Evolutionary conservation across 2,113 vertebrate genomes (phyloP), one percentile per base, ranked within the genome.

Genomic region (Nasalis larvatus): DNA sequence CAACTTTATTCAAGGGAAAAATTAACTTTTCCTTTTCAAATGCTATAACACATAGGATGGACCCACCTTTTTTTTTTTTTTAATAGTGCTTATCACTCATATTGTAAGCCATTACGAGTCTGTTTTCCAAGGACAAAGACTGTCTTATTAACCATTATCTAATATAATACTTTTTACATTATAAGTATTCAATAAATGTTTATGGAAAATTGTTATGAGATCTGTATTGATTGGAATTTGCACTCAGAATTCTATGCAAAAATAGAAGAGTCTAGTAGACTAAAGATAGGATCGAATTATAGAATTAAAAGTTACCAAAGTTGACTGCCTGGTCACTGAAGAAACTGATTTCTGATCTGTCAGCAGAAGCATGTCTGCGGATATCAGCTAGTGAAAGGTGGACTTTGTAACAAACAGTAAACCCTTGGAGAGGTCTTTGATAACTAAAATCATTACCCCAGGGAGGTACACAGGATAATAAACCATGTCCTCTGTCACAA

Each of bases 291-390:
- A 94, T 91, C 20, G 52, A 96, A 88, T n/a, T 89, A 7, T 54
- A 83, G 89, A 91, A 95, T 93, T 85, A n/a, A 77, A 95, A 93
- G 42, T 91, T 94, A 10, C 52, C 47, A 56, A 94, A 97, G 40
- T 10, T 74, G 86, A 88, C 16, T 86, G 56, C 52, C 81, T 97
- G 42, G 37, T 77, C 66, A 60, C 8, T 74, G 40, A 94, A 95
- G 80, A 95, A 94, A 95, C 30, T 89, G 83, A 92, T 45, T 87
- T 49, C 71, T 32, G n/a, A 23, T 92, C 30, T 92, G 30, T 92
- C 37, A 74, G 84, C 86, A 96, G 84, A 96, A 90, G 45, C 78
- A 78, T 30, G 25, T 73, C 54, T 91, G 10, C 32, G 9, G 30
- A 52, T 86, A 95, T 27, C 23, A 96, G 47, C 47, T 71, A 95